These are phyloP conservation scores for Catocala fraxini DNA, from an alignment of 2,888 invertebrate genomes.

Conservation along the genomic window DNA sequence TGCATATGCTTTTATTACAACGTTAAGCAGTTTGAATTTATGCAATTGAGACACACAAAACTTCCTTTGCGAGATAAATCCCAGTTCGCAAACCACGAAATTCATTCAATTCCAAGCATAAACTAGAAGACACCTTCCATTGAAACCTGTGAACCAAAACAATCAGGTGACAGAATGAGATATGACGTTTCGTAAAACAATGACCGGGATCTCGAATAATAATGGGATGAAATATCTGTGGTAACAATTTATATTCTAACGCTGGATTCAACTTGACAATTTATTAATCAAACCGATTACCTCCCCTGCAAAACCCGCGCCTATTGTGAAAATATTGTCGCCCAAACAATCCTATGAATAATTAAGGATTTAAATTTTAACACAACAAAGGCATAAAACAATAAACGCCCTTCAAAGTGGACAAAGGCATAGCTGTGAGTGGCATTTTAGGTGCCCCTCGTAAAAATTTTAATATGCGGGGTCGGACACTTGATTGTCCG, in stretches of 20 bases:
- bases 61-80: slow-evolving; percentile 26
- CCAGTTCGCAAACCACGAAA: slow-evolving; percentile 36
- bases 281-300: slow-evolving; percentile 88
- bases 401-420: slow-evolving; percentile 83
- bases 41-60: not conserved
- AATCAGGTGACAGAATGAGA: slow-evolving; percentile 86
- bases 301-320: slow-evolving; percentile 78
- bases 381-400: slow-evolving; percentile 86
- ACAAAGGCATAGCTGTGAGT: slow-evolving; percentile 82
- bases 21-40: not conserved
- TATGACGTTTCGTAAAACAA: slow-evolving; percentile 86
- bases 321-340: slow-evolving; percentile 87
- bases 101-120: slow-evolving; percentile 55
- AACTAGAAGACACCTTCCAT: slow-evolving; percentile 62
- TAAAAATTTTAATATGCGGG: slow-evolving; percentile 75
- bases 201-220: slow-evolving; percentile 80
- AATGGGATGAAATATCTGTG: slow-evolving; percentile 86
- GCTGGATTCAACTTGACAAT: slow-evolving; percentile 87
- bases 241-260: slow-evolving; percentile 87
- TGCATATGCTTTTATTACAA: not conserved
- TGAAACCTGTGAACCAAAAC: slow-evolving; percentile 72
- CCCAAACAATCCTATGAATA: slow-evolving; percentile 87
- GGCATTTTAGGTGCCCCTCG: slow-evolving; percentile 75
- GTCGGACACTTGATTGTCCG: slow-evolving; percentile 56
- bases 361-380: slow-evolving; percentile 87